Percentiles rank a stretch among this genome's conserved stretches.
These are phyloP conservation scores for Atethmia centrago DNA, from an alignment of 2,888 invertebrate species.

Conservation along the genomic window DNA sequence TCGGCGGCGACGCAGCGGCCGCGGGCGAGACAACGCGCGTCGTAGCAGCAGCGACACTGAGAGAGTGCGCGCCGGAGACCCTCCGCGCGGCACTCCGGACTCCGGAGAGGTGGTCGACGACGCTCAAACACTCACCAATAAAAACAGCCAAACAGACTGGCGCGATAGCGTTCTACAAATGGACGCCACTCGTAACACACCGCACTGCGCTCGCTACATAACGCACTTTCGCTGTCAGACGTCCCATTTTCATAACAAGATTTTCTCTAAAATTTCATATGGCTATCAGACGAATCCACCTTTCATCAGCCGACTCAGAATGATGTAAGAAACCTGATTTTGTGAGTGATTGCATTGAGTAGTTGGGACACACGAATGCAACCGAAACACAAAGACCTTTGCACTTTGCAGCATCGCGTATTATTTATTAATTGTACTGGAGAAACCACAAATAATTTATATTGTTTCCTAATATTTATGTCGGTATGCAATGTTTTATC, in stretches of 20 bases:
- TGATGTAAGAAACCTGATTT: slow-evolving; percentile 49
- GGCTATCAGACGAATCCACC: slow-evolving; percentile 13
- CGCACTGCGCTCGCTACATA: slow-evolving; percentile 67
- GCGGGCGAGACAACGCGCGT: slow-evolving; percentile 62
- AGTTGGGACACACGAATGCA: slow-evolving; percentile 23
- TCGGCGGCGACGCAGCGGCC: slow-evolving; percentile 30
- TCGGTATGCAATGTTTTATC: background rate
- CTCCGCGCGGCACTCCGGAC: slow-evolving; percentile 62
- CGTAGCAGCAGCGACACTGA: slow-evolving; percentile 70
- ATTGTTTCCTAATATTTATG: slow-evolving; percentile 18
- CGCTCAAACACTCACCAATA: slow-evolving; percentile 70
- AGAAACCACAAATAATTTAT: background rate
- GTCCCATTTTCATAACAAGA: slow-evolving; percentile 75
- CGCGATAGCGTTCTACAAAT: slow-evolving; percentile 82
- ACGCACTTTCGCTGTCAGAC: slow-evolving; percentile 83
- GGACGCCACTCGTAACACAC: slow-evolving; percentile 60
- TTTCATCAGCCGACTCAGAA: slow-evolving; percentile 28
- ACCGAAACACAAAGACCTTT: background rate
- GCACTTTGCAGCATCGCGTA: slow-evolving; percentile 3
- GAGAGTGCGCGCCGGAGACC: slow-evolving; percentile 65
- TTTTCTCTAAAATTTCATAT: slow-evolving; percentile 64
- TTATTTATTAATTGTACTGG: background rate
- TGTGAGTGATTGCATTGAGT: slow-evolving; percentile 24
- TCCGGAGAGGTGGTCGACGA: slow-evolving; percentile 56
- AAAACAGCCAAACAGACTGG: slow-evolving; percentile 66